phyloP scores from a whole-genome alignment of 1,140 invertebrate genomes.

The Drosophila kohkoa region DNA sequence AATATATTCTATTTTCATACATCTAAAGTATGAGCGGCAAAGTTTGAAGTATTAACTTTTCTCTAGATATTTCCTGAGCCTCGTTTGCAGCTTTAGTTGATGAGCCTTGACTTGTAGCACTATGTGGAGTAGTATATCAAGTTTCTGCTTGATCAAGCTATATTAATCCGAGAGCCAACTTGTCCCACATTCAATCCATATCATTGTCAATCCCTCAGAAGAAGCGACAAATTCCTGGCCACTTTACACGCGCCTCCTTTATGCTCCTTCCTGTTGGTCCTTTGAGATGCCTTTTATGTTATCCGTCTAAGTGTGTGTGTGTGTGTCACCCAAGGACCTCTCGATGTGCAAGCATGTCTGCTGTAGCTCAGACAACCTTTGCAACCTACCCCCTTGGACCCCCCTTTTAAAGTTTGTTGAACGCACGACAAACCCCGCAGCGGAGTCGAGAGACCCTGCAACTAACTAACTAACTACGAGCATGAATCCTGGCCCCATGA shows the following conservation, averaged over 20 bases:
- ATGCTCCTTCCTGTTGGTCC: not conserved
- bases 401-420: slow-evolving; percentile 21
- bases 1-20: no score
- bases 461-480: slow-evolving; percentile 72
- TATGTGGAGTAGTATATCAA: not conserved
- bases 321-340: not conserved
- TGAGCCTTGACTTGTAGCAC: not conserved
- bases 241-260: no score
- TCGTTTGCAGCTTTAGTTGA: no score
- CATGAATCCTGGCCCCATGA: slow-evolving; percentile 74
- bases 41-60: no score
- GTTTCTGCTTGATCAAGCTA: not conserved
- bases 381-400: not conserved
- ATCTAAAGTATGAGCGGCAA: no score
- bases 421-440: not conserved
- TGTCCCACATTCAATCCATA: not conserved
- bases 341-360: slow-evolving; percentile 2
- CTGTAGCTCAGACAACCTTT: slow-evolving; percentile 17
- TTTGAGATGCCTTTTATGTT: not conserved
- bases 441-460: not conserved
- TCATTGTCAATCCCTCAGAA: no score
- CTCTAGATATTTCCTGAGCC: no score
- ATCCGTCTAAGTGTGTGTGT: no score
- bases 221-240: no score
- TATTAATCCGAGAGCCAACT: not conserved